Evolutionary conservation across 2,113 vertebrate genomes (phyloP).

Genomic region (Chrysemys picta): DNA sequence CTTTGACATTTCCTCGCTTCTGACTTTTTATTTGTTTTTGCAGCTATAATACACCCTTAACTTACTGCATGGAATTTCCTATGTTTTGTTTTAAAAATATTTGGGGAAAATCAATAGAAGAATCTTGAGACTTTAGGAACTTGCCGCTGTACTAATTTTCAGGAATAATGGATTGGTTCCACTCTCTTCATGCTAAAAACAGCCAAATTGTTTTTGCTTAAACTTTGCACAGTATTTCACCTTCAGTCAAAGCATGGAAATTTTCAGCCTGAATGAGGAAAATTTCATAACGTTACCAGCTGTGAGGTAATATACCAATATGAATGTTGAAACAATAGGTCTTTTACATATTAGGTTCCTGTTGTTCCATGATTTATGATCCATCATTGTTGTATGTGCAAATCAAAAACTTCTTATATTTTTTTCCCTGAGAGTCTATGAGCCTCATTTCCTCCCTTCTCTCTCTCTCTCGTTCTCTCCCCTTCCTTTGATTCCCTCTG

Average conservation of each 20-base stretch:
- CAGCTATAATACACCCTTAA: background rate
- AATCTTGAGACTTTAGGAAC: background rate
- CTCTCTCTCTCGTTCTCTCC: background rate
- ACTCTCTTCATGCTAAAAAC: background rate
- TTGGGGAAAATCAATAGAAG: background rate
- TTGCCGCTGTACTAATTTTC: background rate
- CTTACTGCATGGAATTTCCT: background rate
- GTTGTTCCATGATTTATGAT: background rate
- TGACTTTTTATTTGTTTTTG: constrained; percentile 34
- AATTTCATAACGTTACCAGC: background rate
- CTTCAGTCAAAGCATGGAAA: background rate
- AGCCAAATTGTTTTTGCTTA: background rate
- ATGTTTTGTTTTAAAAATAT: background rate
- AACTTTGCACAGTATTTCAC: background rate
- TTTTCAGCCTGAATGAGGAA: constrained; percentile 15
- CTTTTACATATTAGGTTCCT: background rate
- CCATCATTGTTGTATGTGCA: background rate
- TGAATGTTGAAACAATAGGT: background rate
- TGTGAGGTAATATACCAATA: background rate
- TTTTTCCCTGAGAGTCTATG: background rate
- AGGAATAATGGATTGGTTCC: background rate
- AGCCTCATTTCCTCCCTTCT: background rate
- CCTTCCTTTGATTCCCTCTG: background rate
- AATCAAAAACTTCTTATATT: fast-evolving
- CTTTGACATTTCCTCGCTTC: background rate